These are phyloP conservation scores for Atrichornis clamosus DNA, from an alignment of 2,113 vertebrate genomes.

Conservation along the genomic window DNA sequence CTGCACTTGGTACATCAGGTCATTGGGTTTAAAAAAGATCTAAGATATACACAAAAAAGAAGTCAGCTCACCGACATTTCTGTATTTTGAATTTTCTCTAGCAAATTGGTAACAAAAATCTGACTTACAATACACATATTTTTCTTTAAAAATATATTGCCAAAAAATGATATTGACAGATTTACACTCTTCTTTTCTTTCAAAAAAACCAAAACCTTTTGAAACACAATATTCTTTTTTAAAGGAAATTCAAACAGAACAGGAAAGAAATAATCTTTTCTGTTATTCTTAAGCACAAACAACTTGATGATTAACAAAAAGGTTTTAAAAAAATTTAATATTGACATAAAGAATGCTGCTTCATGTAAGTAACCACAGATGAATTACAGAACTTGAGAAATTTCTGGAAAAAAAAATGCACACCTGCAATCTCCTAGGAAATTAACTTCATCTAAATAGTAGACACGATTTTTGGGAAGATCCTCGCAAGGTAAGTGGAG, in stretches of 20 bases:
- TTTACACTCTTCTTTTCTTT: background rate
- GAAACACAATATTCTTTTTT: background rate
- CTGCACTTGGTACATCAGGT: rapidly evolving
- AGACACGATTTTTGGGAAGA: background rate
- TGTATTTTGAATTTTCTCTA: background rate
- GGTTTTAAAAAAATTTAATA: background rate
- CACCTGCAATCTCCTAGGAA: background rate
- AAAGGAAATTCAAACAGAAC: background rate
- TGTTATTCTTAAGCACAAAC: background rate
- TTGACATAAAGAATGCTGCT: background rate
- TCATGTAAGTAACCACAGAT: background rate
- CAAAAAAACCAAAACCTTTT: background rate
- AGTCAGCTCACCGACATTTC: background rate
- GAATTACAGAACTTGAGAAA: background rate
- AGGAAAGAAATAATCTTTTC: background rate
- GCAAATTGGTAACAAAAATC: background rate
- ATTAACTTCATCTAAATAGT: background rate
- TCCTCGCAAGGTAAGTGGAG: background rate
- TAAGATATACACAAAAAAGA: background rate
- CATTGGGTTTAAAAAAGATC: background rate
- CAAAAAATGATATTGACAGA: too few species aligned
- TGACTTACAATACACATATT: background rate
- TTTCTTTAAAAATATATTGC: background rate
- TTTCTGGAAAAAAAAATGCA: background rate
- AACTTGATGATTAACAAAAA: background rate